Percentiles rank a stretch among this genome's conserved stretches.
Evolutionary conservation across 2,113 vertebrate genomes (phyloP).

Genomic region (Elanoides forficatus): DNA sequence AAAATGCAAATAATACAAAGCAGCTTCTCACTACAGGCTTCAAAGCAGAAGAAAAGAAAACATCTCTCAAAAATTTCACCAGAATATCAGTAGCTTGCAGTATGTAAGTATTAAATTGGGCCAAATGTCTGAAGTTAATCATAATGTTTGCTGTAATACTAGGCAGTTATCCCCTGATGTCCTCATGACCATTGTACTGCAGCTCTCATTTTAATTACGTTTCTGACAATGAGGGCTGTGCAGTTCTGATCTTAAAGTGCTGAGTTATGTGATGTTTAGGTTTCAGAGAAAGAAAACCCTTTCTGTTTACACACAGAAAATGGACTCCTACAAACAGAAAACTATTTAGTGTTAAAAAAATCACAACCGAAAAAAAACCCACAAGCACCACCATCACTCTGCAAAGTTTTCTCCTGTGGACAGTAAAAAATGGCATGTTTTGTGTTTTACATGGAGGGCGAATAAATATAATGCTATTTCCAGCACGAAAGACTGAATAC

Average conservation of each 20-base stretch:
- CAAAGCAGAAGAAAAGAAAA: background rate
- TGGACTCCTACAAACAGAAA: background rate
- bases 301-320: background rate
- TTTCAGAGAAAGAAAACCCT: background rate
- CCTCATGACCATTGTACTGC: background rate
- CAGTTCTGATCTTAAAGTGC: background rate
- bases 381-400: rapidly evolving
- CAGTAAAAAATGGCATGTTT: background rate
- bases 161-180: background rate
- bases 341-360: background rate
- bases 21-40: background rate
- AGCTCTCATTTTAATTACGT: constrained; percentile 19
- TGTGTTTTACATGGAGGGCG: background rate
- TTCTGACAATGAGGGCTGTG: background rate
- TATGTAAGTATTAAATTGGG: background rate
- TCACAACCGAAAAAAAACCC: background rate
- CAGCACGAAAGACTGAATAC: background rate
- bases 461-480: background rate
- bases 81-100: background rate
- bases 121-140: constrained; percentile 1
- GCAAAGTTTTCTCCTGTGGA: background rate
- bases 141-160: background rate
- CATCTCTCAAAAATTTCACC: background rate
- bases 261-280: background rate
- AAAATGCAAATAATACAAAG: constrained; percentile 54